Evolutionary conservation across 2,888 invertebrate genomes (phyloP).

Genomic region (Atrina japonica): DNA sequence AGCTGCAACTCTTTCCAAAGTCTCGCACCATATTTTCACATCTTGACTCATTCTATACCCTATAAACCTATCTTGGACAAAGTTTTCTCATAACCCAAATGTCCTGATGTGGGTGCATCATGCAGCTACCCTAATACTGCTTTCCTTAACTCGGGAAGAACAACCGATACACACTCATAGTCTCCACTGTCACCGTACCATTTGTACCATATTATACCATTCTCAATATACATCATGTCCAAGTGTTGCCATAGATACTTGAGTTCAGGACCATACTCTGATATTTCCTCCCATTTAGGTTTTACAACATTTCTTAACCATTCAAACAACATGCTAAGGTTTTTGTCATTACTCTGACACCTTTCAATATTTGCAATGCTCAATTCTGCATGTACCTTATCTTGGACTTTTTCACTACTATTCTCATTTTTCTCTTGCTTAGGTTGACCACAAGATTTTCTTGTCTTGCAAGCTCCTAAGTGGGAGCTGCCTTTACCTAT

Average conservation of each 20-base stretch:
- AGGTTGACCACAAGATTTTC: not conserved
- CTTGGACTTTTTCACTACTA: too few species aligned
- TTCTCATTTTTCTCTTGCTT: too few species aligned
- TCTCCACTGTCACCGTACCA: not conserved
- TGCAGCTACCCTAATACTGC: not conserved
- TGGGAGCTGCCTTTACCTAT: too few species aligned
- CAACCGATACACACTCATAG: not conserved
- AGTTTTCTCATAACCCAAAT: not conserved
- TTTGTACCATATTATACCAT: not conserved
- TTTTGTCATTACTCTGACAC: not conserved
- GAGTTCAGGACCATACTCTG: not conserved
- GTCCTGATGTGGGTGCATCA: not conserved
- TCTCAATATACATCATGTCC: not conserved
- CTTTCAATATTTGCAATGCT: not conserved
- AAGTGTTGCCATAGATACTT: not conserved
- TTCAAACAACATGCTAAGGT: not conserved
- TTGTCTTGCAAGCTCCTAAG: too few species aligned
- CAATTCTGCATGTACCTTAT: not conserved
- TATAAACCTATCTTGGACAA: not conserved
- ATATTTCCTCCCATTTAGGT: not conserved
- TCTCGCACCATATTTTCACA: not conserved
- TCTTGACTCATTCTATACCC: not conserved
- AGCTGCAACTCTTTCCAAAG: slow-evolving; percentile 27
- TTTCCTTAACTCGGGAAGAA: not conserved
- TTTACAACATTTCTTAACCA: not conserved